Evolutionary conservation across 2,888 invertebrate species (phyloP).

Genomic region (Brachyopa scutellaris): DNA sequence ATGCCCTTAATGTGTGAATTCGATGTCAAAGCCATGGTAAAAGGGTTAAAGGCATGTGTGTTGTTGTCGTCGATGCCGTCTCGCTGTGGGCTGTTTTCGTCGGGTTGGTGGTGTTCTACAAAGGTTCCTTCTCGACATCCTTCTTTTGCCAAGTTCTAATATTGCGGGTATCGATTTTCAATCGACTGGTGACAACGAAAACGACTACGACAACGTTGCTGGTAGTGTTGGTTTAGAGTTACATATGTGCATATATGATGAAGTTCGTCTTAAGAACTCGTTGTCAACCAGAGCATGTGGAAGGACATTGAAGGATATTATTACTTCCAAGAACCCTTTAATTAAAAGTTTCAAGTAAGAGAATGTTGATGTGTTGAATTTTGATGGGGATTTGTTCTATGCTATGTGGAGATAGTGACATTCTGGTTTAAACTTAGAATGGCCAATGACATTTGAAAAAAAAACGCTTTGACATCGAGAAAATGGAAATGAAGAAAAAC

Average conservation of each 20-base stretch:
- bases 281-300: conserved; percentile 8
- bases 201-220: neutral
- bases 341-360: conserved; percentile 60
- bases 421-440: no score
- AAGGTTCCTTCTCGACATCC: conserved; percentile 60
- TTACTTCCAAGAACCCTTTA: conserved; percentile 62
- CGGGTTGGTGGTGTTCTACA: conserved; percentile 46
- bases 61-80: conserved; percentile 11
- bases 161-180: conserved; percentile 72
- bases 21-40: conserved; percentile 60
- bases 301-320: conserved; percentile 62
- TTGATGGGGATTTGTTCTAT: conserved; percentile 1
- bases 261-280: conserved; percentile 2
- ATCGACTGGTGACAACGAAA: conserved; percentile 34
- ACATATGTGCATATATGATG: no score
- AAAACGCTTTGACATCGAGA: no score
- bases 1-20: conserved; percentile 63
- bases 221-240: conserved; percentile 18
- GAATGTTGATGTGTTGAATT: conserved; percentile 43
- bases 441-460: no score
- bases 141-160: conserved; percentile 62
- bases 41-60: conserved; percentile 47
- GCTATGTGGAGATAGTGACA: no score
- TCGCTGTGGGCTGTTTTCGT: neutral
- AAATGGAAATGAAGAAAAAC: no score